A percentile compares a stretch with the other conserved stretches of the same genome.
phyloP scores from a whole-genome alignment of 2,888 invertebrate species.

The Eristalinus sepulchralis region DNA sequence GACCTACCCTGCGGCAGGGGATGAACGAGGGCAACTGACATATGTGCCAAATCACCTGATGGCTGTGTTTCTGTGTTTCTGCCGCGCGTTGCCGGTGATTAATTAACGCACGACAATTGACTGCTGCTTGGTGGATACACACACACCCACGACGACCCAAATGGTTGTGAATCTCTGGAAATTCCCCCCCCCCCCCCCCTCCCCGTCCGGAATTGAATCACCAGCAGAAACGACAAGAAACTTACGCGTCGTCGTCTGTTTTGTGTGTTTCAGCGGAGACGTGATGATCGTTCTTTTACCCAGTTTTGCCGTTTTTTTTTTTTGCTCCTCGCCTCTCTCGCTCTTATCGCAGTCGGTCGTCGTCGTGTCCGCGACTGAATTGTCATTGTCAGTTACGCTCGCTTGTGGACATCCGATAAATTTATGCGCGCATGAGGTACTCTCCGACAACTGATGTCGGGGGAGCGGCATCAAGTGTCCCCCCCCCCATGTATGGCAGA shows the following conservation, averaged over 20 bases:
- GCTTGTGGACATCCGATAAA: conserved; percentile 16
- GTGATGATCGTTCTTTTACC: conserved; percentile 6
- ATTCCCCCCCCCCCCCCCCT: conserved; percentile 4
- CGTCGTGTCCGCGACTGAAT: too few relatives aligned
- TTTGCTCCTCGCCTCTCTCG: neutral
- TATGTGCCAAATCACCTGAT: conserved; percentile 35
- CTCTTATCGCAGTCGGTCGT: neutral
- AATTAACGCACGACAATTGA: conserved; percentile 42
- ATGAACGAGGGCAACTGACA: neutral
- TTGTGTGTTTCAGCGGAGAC: neutral
- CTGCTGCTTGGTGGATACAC: conserved; percentile 6
- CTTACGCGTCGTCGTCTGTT: neutral
- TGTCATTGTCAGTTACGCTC: neutral
- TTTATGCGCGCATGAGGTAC: conserved; percentile 25
- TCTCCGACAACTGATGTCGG: neutral
- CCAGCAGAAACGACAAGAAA: neutral
- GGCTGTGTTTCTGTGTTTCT: neutral
- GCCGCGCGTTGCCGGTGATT: conserved; percentile 18
- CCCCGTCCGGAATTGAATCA: conserved; percentile 39
- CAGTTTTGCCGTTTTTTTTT: neutral
- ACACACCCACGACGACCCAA: neutral
- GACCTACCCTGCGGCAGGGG: too few relatives aligned
- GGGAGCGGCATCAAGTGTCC: too few relatives aligned
- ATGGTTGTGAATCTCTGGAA: neutral
- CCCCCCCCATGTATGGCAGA: neutral